Conservation (phyloP, 2,888 invertebrate species). For the Tipula vernalis region DNA sequence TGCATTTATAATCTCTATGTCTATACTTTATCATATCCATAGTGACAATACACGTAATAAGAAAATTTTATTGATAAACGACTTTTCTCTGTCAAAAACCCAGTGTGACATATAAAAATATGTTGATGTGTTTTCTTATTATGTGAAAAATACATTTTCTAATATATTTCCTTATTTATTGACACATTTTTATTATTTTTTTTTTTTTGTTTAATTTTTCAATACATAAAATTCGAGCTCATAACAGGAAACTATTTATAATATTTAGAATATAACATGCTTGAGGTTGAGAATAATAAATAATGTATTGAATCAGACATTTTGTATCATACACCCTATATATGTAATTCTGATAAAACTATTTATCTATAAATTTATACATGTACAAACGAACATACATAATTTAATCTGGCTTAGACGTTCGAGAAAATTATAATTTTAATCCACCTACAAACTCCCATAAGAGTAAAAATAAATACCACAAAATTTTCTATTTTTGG, state of each 20-base stretch:
- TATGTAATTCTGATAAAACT: background rate
- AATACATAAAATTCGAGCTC: background rate
- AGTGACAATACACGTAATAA: background rate
- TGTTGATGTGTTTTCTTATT: background rate
- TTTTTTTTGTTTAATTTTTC: background rate
- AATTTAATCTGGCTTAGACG: background rate
- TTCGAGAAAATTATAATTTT: background rate
- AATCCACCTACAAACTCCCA: background rate
- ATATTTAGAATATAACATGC: background rate
- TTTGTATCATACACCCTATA: background rate
- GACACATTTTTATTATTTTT: background rate
- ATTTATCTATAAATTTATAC: background rate
- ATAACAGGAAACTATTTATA: background rate
- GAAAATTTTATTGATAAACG: background rate
- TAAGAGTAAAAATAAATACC: background rate
- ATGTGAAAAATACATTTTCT: background rate
- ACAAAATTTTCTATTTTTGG: slow-evolving; percentile 4
- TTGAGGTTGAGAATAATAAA: background rate
- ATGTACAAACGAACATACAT: background rate
- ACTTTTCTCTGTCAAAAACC: background rate
- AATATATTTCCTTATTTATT: background rate
- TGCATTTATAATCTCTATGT: background rate
- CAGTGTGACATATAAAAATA: background rate
- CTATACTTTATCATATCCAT: background rate
- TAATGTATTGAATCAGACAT: background rate